Evolutionary conservation across 2,888 invertebrate genomes (phyloP).

Genomic region (Aleiodes alternator): DNA sequence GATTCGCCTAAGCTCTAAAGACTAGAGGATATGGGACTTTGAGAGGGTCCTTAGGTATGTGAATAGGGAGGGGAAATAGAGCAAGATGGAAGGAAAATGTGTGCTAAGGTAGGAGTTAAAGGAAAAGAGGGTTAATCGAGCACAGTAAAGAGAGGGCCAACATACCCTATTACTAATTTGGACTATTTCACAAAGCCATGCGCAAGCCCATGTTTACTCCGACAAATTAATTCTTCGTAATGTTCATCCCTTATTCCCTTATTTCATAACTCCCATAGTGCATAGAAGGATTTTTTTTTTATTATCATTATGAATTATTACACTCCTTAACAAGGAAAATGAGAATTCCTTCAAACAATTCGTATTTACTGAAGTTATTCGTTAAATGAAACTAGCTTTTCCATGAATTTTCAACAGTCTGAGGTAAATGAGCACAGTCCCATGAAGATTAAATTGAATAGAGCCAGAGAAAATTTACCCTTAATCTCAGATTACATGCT

Average conservation of each 20-base stretch:
- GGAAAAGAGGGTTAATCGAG: constrained; percentile 53
- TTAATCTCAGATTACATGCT: background rate
- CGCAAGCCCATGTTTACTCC: background rate
- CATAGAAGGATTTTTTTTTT: too few relatives aligned
- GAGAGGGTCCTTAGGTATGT: constrained; percentile 26
- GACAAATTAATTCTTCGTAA: background rate
- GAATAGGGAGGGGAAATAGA: background rate
- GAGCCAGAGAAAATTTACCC: too few relatives aligned
- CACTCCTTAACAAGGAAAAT: too few relatives aligned
- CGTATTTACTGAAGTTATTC: too few relatives aligned
- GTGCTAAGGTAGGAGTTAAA: background rate
- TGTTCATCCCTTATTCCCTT: background rate
- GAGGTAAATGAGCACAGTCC: too few relatives aligned
- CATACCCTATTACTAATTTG: constrained; percentile 36
- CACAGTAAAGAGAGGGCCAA: constrained; percentile 18
- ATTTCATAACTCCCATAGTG: background rate
- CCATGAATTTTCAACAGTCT: too few relatives aligned
- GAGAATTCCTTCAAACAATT: too few relatives aligned
- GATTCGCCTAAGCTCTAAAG: constrained; percentile 53
- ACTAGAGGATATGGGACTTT: constrained; percentile 13
- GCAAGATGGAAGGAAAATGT: constrained; percentile 2
- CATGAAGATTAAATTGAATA: too few relatives aligned
- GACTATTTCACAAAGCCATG: constrained; percentile 26
- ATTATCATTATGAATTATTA: too few relatives aligned
- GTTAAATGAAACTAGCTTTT: too few relatives aligned